Evolutionary conservation across 2,797 vertebrate genomes (phyloP).

Genomic region (Hybognathus amarus): DNA sequence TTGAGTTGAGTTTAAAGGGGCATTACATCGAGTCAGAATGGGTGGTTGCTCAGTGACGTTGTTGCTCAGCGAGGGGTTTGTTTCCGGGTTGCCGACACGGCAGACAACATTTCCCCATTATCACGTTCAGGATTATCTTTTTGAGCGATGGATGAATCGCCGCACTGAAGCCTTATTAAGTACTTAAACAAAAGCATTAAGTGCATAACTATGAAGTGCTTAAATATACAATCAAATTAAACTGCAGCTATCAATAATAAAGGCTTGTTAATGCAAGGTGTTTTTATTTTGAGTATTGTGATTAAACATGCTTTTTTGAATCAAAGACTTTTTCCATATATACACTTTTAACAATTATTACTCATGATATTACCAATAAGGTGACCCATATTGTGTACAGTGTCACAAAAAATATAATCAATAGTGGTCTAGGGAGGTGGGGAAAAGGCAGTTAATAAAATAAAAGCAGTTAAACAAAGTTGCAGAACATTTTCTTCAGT

Average conservation of each 20-base stretch:
- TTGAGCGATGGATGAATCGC: no score
- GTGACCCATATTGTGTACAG: not conserved
- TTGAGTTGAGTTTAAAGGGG: no score
- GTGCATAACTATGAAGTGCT: no score
- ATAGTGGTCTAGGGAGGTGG: not conserved
- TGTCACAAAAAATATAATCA: not conserved
- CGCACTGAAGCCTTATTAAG: no score
- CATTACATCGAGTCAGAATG: no score
- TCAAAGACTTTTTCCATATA: not conserved
- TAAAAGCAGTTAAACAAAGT: not conserved
- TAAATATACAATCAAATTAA: not conserved
- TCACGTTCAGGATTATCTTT: no score
- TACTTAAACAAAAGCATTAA: no score
- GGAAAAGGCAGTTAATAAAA: not conserved
- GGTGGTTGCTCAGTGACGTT: no score
- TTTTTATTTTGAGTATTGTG: not conserved
- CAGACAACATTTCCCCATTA: no score
- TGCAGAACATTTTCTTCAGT: not conserved
- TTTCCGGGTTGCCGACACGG: no score
- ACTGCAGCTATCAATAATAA: not conserved
- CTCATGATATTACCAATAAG: not conserved
- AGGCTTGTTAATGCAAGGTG: not conserved
- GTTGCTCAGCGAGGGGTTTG: no score
- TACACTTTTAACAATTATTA: not conserved
- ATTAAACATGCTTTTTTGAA: not conserved